Base-by-base conservation (phyloP, 1,140 invertebrate species). In the Drosophila lacteicornis region DNA sequence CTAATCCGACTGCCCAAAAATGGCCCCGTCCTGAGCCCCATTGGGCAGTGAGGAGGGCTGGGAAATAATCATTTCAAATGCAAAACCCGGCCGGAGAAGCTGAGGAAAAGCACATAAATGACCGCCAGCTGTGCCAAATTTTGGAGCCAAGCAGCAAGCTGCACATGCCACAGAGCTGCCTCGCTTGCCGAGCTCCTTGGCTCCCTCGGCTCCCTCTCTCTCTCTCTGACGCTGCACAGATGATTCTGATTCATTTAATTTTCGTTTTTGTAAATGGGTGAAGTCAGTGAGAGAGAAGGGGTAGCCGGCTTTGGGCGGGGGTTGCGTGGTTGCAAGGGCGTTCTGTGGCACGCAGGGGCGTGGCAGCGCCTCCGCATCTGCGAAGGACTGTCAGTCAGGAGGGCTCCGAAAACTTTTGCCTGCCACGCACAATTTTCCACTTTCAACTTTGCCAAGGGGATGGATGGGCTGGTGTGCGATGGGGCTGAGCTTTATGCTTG, bases 371-470 rank as follows among this genome's bases (percentile, higher is more conserved):
- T 80, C 38, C 42, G 46, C 67, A 77, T 57, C 77, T 74, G 74
- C 40, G 45, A 63, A 62, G 38, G 62, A 69, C 83, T 80, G 82
- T 79, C 82, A 87, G 66, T 82, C 65, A 65, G 66, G 51, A 45
- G 50, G 51, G 40, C 46, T 62, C 65, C 69, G 57, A 67, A 75
- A 88, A 87, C 81, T 87, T 87, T 88, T 88, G 85, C 78, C 85
- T 88, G 84, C 84, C 78, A 84, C 84, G 85, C 84, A 88, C 84
- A 88, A 88, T 90, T 88, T 88, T 88, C 84, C 85, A 88, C 85
- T 90, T 88, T 88, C 85, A 88, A 88, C 78, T 88, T 88, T 79
- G 27, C 38, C 63, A 57, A 43, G 19, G 22, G 50, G 30, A 13
- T 15, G 38, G 58, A 12, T 40, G 45, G 56, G 56, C 30, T 46